A percentile compares a stretch with the other conserved stretches of the same genome.
These are phyloP conservation scores for Syritta pipiens DNA, from an alignment of 2,888 invertebrate species.

Conservation along the genomic window DNA sequence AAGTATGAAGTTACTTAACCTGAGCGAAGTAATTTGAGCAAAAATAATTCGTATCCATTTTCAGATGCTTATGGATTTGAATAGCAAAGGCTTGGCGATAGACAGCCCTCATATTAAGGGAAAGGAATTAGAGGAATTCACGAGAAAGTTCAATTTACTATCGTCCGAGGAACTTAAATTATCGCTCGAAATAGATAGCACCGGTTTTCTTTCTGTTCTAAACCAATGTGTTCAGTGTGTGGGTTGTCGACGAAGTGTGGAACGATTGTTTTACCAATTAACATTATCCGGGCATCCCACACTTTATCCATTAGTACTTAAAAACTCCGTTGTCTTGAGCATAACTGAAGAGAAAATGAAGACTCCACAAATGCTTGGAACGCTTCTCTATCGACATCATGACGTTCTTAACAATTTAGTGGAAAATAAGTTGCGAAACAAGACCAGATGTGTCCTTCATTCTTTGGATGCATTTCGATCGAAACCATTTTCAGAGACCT, in stretches of 20 bases:
- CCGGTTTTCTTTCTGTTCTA: constrained; percentile 90
- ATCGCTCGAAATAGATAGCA: constrained; percentile 90
- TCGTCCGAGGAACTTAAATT: constrained; percentile 88
- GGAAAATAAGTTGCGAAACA: constrained; percentile 91
- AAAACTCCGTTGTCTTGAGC: constrained; percentile 87
- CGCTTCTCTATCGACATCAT: constrained; percentile 92
- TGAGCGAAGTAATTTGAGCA: no score
- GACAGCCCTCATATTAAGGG: constrained; percentile 89
- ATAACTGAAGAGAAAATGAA: constrained; percentile 89
- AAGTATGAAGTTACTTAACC: no score
- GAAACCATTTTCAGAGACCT: constrained; percentile 85
- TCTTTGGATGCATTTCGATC: constrained; percentile 92
- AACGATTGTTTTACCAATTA: constrained; percentile 91
- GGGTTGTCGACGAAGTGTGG: constrained; percentile 95
- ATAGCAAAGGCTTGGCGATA: constrained; percentile 90
- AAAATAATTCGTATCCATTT: constrained; percentile 31
- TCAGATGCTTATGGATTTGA: constrained; percentile 96
- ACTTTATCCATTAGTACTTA: constrained; percentile 91
- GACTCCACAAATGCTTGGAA: constrained; percentile 89
- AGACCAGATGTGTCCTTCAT: constrained; percentile 92
- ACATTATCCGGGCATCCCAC: constrained; percentile 92
- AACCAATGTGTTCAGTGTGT: constrained; percentile 96
- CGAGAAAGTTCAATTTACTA: constrained; percentile 88
- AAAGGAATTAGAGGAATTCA: constrained; percentile 91
- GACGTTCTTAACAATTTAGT: constrained; percentile 88